Evolutionary conservation across 2,888 invertebrate genomes (phyloP).

Genomic region (Cephalotes varians): DNA sequence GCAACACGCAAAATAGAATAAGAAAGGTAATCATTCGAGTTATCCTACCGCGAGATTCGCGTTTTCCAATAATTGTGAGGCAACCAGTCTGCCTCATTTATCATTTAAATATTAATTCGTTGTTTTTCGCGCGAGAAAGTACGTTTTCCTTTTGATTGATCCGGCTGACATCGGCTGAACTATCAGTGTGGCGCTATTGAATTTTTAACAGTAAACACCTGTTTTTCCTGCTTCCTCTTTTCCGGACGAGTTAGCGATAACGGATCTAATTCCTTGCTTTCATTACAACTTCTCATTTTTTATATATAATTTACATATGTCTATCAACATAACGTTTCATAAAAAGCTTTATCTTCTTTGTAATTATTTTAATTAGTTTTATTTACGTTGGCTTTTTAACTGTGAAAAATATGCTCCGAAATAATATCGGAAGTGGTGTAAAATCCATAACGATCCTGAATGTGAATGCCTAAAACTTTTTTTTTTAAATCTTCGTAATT

Average conservation of each 20-base stretch:
- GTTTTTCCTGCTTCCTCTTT: slow-evolving; percentile 16
- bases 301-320: slow-evolving; percentile 34
- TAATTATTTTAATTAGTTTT: slow-evolving; percentile 3
- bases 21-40: slow-evolving; percentile 11
- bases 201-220: slow-evolving; percentile 36
- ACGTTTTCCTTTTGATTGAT: slow-evolving; percentile 30
- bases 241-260: neutral
- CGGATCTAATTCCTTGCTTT: neutral
- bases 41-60: slow-evolving; percentile 1
- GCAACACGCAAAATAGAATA: slow-evolving; percentile 5
- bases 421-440: neutral
- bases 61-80: slow-evolving; percentile 26
- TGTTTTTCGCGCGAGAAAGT: slow-evolving; percentile 1
- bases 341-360: slow-evolving; percentile 8
- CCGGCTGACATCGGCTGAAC: neutral
- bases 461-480: neutral
- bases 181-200: neutral
- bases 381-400: neutral
- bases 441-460: neutral
- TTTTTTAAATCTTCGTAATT: neutral
- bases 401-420: neutral
- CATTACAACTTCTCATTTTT: slow-evolving; percentile 1
- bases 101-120: slow-evolving; percentile 43
- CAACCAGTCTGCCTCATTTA: slow-evolving; percentile 6
- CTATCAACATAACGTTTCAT: slow-evolving; percentile 19